Base-by-base conservation (phyloP, 2,797 vertebrate genomes). In the Rhadinocentrus ornatus region DNA sequence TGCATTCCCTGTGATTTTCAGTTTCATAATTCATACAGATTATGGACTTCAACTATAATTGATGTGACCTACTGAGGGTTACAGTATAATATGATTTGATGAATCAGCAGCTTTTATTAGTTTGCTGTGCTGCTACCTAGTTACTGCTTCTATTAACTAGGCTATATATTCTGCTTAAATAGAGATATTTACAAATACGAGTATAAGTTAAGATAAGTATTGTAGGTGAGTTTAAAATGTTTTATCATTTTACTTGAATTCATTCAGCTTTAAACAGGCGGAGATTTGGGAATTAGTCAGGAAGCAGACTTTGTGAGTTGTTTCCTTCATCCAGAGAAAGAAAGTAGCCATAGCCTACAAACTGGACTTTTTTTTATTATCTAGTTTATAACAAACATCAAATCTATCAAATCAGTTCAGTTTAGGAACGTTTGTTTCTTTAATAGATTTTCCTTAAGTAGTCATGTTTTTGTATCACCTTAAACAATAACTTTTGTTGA, bases 51-150 rank as follows among this genome's bases (percentile, higher is more conserved):
- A 31, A 80, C 67, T 73, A 72, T 62, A 81, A 80, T 64, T 73
- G 74, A 86, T 72, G 76, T 78, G 75, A 82, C 68, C 77, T 48
- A 57, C 74, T 75, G 80, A 75, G 64, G 27, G 54, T 66, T 71
- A 71, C 64, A 35, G 64, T 75, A 64, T 2, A 62, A 62, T 39
- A 63, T 29, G 54, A 80, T 82, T 66, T 85, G 80, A 89, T 86
- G 86, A 87, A 75, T 90, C 84, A 88, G 84, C 86, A 85, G 67
- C 69, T 80, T 90, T 83, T 56, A 72, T 85, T 73, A 39, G 57
- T 54, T 54, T 72, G 62, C 69, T 59, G 73, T 53, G 68, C 67
- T 37, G 55, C 73, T 74, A 77, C 57, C 34, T 1, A 12, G 65
- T 83, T 78, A 74, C 78, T 71, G 75, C 75, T 55, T 75, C 64